Evolutionary conservation across 1,140 invertebrate genomes (phyloP), one percentile per base, ranked within the genome.

Genomic region (Drosophila sulfurigaster): DNA sequence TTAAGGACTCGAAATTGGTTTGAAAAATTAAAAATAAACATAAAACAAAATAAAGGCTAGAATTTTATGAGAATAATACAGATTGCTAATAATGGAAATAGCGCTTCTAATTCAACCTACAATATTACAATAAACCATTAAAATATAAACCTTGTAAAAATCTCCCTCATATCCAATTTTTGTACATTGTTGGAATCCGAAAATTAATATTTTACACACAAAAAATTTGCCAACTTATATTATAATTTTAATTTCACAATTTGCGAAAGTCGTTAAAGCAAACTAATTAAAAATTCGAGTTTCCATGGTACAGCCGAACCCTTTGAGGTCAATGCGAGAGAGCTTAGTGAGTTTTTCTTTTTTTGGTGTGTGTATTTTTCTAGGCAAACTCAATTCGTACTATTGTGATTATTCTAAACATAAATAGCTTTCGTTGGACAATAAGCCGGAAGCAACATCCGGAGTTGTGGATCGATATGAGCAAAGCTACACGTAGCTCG

Each of bases 371-470:
- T 43, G 4, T 45, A 45, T 58, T 58, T 45, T 20, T 28, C 2
- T 20, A 43, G 10, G 20, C 13, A 38, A 35, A 62, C 62, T 54
- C 49, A 51, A 54, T 70, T 64, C n/a, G 46, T 52, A 70, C 41
- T 64, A 69, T 79, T 76, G 60, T 78, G 60, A 49, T 57, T 73
- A 72, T 77, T 66, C 58, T 72, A 63, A 76, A 41, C 74, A 88
- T 89, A 88, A 89, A 88, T 82, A 89, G 77, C 62, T 54, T 45
- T 41, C 57, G 68, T 41, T 54, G 71, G 62, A 91, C 89, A 91
- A 91, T 81, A 81, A 91, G 87, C 90, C 90, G 90, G 90, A 91
- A 85, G 78, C 58, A 71, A 90, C 86, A 91, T 91, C 90, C 90
- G 90, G 90, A 80, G 86, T 91, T 79, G 73, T 75, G 81, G 85